Evolutionary conservation across 2,888 invertebrate genomes (phyloP), one percentile per base, ranked within the genome.

Genomic region (Nomada fabriciana): DNA sequence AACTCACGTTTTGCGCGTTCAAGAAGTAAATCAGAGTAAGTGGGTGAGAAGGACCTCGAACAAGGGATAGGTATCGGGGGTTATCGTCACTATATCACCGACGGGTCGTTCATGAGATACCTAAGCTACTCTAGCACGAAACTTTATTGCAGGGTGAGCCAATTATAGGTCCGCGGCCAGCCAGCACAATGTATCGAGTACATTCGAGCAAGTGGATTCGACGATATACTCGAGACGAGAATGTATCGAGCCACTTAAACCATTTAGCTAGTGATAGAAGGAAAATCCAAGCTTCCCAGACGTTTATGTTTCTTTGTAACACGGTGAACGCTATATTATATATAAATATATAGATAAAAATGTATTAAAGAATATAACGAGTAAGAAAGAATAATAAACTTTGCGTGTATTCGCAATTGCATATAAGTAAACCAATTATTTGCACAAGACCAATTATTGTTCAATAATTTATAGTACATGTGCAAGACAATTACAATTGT

Each of bases 31-130:
- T 88, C 88, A 88, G 88, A 86, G 86, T 90, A 90, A 91, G 91
- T 91, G 90, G 91, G 88, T 90, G 89, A 89, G 87, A 90, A 91
- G 89, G 88, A 90, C 77, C 78, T 63, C 65, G 83, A 86, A 88
- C 83, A 72, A 82, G 87, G 75, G 84, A 75, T 79, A 85, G 82
- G 82, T 84, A 79, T 81, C 80, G 87, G 84, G 86, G 88, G 90
- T 91, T 91, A 91, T 91, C 91, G 89, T 89, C 91, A 84, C 91
- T 91, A 90, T 90, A 91, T 91, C 91, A 91, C 90, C 71, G 76
- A 79, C 59, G 85, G 84, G 86, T 89, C 86, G 86, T 85, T 87
- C 85, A 80, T 83, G 86, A 89, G 90, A 89, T 90, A 90, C 85
- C 88, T 88, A 89, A 90, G 88, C 89, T 89, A 88, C 86, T 87